Conservation (phyloP, 1,140 invertebrate species). For the Caenorhabditis tropicalis region DNA sequence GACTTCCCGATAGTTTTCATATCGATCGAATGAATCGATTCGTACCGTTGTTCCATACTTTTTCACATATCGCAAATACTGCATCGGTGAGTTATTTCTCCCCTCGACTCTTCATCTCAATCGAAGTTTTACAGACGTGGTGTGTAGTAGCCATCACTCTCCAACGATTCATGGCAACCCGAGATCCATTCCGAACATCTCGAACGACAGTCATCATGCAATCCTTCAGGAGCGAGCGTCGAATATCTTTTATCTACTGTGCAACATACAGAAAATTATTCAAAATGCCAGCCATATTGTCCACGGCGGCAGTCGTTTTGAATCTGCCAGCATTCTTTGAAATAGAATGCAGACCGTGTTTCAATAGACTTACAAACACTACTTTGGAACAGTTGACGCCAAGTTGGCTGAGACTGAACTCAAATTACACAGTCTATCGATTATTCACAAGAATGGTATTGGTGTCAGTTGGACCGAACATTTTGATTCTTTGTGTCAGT, state of each 20-base stretch:
- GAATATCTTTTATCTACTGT: constrained; percentile 62
- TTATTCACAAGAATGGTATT: constrained; percentile 62
- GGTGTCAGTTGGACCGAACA: constrained; percentile 63
- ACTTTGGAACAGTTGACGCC: constrained; percentile 51
- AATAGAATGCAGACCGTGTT: constrained; percentile 53
- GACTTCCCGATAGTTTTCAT: background rate
- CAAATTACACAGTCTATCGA: constrained; percentile 60
- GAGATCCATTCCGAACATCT: constrained; percentile 63
- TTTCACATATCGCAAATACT: constrained; percentile 63
- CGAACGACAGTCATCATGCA: constrained; percentile 43
- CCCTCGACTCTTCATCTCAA: background rate
- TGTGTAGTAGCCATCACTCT: constrained; percentile 65
- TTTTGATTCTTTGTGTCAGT: constrained; percentile 61
- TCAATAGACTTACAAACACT: background rate
- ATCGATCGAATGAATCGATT: constrained; percentile 55
- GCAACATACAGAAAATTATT: constrained; percentile 59
- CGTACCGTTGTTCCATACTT: constrained; percentile 60
- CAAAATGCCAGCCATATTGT: constrained; percentile 61
- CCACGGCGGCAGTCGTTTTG: constrained; percentile 58
- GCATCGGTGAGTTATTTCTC: constrained; percentile 58
- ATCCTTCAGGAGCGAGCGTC: constrained; percentile 61
- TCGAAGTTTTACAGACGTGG: constrained; percentile 61
- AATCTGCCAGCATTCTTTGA: constrained; percentile 67
- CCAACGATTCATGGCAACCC: constrained; percentile 65
- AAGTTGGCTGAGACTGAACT: constrained; percentile 56